Evolutionary conservation across 2,113 vertebrate genomes (phyloP).

Genomic region (Tetrax tetrax): DNA sequence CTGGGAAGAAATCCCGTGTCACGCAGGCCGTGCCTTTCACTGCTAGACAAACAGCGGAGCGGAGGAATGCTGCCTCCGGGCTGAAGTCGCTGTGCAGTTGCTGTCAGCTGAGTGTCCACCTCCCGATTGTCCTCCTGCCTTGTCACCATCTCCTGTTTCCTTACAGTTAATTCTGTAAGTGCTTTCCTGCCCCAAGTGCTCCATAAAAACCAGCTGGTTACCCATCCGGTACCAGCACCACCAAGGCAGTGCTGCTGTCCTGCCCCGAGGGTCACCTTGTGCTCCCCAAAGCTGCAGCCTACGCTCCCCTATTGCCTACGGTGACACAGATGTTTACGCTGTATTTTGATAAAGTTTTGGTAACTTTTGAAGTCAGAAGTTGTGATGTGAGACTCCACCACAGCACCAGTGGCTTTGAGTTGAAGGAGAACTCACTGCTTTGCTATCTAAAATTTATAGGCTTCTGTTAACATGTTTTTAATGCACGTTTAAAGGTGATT

Average conservation of each 20-base stretch:
- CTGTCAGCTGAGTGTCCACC: no score
- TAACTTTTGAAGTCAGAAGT: not conserved
- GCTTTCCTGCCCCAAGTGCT: accelerated
- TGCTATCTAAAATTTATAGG: not conserved
- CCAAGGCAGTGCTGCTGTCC: not conserved
- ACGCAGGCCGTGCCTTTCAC: accelerated
- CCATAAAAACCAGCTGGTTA: not conserved
- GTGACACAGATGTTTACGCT: accelerated
- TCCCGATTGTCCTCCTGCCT: not conserved
- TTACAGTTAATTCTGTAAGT: not conserved
- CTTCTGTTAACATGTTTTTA: not conserved
- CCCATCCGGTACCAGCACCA: not conserved
- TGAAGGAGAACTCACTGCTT: not conserved
- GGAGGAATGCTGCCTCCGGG: not conserved
- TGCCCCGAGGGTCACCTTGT: accelerated
- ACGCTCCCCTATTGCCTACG: not conserved
- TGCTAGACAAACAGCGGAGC: accelerated
- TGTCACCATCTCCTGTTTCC: not conserved
- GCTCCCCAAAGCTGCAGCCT: not conserved
- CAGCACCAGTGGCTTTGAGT: not conserved
- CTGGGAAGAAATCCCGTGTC: not conserved
- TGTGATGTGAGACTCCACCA: accelerated
- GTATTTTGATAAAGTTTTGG: not conserved
- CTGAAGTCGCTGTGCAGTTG: not conserved
- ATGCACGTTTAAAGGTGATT: not conserved